A percentile compares a stretch with the other conserved stretches of the same genome.
These are phyloP conservation scores for Drosophila picticornis DNA, from an alignment of 2,888 invertebrate genomes.

Conservation along the genomic window DNA sequence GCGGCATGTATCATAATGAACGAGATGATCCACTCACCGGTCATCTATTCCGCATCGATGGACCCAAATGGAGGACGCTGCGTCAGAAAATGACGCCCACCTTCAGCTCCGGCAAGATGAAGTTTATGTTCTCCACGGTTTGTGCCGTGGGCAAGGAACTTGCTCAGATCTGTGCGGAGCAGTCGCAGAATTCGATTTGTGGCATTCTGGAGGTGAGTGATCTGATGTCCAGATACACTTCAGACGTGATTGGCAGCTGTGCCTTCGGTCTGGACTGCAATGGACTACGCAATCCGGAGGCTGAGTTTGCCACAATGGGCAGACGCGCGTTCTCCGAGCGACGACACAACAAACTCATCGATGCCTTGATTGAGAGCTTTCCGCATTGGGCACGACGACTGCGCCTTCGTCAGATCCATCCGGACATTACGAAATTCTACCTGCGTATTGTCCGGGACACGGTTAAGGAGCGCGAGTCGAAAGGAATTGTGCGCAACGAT, in stretches of 20 bases:
- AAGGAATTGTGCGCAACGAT: constrained; percentile 83
- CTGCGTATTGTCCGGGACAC: constrained; percentile 82
- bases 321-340: constrained; percentile 65
- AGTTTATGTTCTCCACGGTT: constrained; percentile 84
- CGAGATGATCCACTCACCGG: constrained; percentile 82
- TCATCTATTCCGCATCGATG: constrained; percentile 81
- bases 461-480: constrained; percentile 81
- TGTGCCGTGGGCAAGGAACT: constrained; percentile 59
- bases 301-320: constrained; percentile 81
- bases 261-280: constrained; percentile 85
- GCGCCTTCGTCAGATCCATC: constrained; percentile 58
- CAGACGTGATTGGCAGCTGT: constrained; percentile 86
- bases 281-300: constrained; percentile 82
- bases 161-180: constrained; percentile 38
- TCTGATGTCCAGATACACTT: constrained; percentile 84
- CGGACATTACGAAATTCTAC: constrained; percentile 75
- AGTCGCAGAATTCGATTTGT: constrained; percentile 62
- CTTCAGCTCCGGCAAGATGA: constrained; percentile 86
- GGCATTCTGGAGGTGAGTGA: constrained; percentile 71
- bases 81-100: constrained; percentile 85
- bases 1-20: constrained; percentile 79
- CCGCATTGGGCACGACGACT: constrained; percentile 64
- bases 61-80: constrained; percentile 84
- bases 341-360: constrained; percentile 44
- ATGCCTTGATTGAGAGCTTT: constrained; percentile 60